phyloP scores from a whole-genome alignment of 2,888 invertebrate species.

The Leucophenga montana region DNA sequence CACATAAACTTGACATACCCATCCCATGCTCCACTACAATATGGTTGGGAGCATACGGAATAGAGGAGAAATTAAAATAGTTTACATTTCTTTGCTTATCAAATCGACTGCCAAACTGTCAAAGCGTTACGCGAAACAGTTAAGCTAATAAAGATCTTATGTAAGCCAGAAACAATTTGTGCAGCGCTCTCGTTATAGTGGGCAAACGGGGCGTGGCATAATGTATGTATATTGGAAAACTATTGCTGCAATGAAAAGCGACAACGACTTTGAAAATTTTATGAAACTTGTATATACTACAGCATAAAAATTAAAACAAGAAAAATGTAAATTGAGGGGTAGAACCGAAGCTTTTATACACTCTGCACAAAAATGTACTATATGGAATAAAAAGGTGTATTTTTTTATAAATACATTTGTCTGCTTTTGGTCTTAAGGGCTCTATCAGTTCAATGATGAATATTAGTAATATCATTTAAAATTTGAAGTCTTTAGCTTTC shows the following conservation, averaged over 20 bases:
- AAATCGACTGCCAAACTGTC: slow-evolving; percentile 49
- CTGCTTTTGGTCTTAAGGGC: no score
- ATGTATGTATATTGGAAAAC: background rate
- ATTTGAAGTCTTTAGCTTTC: no score
- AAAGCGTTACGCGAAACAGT: slow-evolving; percentile 34
- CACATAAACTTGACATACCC: background rate
- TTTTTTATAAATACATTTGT: no score
- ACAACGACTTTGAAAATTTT: background rate
- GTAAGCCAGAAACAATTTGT: background rate
- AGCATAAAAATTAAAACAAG: background rate
- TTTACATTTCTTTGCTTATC: slow-evolving; percentile 40
- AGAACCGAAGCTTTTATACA: no score
- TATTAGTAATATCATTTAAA: no score
- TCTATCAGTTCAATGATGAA: no score
- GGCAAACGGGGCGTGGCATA: slow-evolving; percentile 31
- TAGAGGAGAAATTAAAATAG: slow-evolving; percentile 11
- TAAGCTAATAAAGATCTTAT: slow-evolving; percentile 59
- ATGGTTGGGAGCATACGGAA: no score
- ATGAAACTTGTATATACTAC: background rate
- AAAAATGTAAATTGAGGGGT: no score
- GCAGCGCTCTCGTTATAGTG: background rate
- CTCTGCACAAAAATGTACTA: no score
- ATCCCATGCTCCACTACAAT: slow-evolving; percentile 50
- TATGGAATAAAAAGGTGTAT: no score
- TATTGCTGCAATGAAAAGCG: background rate